These are phyloP conservation scores for Coptodon rendalli DNA, from an alignment of 2,113 vertebrate species.

Conservation along the genomic window DNA sequence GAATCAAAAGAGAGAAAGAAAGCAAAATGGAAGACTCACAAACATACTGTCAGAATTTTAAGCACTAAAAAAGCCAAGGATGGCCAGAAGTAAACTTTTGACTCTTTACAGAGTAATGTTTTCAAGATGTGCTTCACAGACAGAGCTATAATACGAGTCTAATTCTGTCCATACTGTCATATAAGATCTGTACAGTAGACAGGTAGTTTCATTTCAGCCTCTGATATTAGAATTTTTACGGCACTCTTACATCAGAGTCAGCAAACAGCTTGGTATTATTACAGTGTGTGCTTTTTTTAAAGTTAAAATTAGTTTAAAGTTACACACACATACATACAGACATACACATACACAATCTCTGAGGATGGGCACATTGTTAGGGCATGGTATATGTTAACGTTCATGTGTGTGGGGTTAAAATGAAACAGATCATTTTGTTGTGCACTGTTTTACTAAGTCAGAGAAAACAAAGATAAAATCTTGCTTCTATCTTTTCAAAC, in stretches of 20 bases:
- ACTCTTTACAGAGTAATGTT: constrained; percentile 36
- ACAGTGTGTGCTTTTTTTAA: background rate
- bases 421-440: background rate
- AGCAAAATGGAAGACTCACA: background rate
- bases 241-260: background rate
- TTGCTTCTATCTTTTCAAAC: background rate
- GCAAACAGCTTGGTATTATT: constrained; percentile 31
- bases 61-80: constrained; percentile 7
- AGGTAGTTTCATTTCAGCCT: background rate
- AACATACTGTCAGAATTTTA: background rate
- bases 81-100: constrained; percentile 40
- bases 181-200: background rate
- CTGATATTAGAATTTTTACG: constrained; percentile 35
- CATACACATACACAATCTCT: background rate
- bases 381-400: background rate
- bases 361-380: background rate
- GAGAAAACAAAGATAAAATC: constrained; percentile 8
- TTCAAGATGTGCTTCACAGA: constrained; percentile 54
- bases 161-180: background rate
- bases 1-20: background rate
- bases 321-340: background rate
- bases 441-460: background rate
- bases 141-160: background rate
- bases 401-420: background rate
- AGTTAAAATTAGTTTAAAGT: constrained; percentile 13